Base-by-base conservation (phyloP, 2,888 invertebrate species). In the Ochlodes sylvanus region DNA sequence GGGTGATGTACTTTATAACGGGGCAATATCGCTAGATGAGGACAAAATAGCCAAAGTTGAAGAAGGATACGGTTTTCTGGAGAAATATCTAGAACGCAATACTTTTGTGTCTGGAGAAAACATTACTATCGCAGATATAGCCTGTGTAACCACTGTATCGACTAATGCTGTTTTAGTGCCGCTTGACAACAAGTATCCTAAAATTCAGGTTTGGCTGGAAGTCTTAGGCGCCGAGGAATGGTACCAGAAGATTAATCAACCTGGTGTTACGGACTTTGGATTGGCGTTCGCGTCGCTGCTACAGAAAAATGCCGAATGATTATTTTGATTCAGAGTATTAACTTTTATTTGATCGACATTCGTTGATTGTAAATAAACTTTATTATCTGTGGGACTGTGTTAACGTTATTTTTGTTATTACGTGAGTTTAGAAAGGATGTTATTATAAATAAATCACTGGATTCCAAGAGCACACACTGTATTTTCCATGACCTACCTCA, bases 41-140 rank as follows among this genome's bases (percentile, higher is more conserved):
- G 64, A 79, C 12, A 76, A 79, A 12, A 61, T 71, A 0, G 73
- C 72, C 4, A 69, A 71, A 3, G 70, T 78, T 0, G 73, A 79
- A 15, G 81, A 81, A 67, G 75, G 75, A 0, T 84, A 87, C 69
- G 77, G 76, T 2, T 73, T 79, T 54, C 52, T 81, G n/a, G 84
- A 85, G 63, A 79, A 78, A 64, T 86, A 83, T 73, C 77, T 85
- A 4, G 74, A 81, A 62, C 73, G 63, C 21, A 77, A 73, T 0
- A 55, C 71, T 5, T 85, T 76, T 56, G 55, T 83, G 10, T 83
- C 81, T 7, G 72, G 74, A 5, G 74, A 82, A 17, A 72, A 78
- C 17, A 47, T 84, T 3, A 85, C 86, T 0, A 5, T 85, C 3
- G 86, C 86, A 32, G 86, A 86, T 69, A 68, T 86, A n/a, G 79